Percentiles rank a stretch among this genome's conserved stretches.
phyloP scores from a whole-genome alignment of 2,113 vertebrate species.

The Felis chaus region DNA sequence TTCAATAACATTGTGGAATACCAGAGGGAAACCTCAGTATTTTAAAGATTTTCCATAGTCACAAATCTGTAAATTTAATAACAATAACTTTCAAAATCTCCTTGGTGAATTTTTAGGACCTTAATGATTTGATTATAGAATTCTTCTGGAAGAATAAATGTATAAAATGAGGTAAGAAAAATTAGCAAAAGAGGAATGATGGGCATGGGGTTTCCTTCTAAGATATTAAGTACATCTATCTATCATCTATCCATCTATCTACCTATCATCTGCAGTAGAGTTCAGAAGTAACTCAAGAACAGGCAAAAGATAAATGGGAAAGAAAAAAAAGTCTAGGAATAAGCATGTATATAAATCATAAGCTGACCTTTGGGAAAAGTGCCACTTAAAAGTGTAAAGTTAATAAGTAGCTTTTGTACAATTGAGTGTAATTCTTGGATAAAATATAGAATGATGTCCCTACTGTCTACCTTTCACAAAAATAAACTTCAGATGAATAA shows the following conservation, averaged over 20 bases:
- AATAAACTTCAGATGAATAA: neutral
- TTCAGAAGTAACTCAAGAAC: neutral
- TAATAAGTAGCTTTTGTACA: neutral
- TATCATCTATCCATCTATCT: neutral
- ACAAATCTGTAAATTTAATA: neutral
- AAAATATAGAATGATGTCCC: neutral
- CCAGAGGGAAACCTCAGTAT: neutral
- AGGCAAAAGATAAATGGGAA: neutral
- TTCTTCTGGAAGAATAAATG: neutral
- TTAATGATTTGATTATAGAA: neutral
- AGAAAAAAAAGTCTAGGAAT: neutral
- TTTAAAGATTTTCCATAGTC: neutral
- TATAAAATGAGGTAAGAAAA: neutral
- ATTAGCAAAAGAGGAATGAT: neutral
- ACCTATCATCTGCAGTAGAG: neutral
- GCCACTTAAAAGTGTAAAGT: neutral
- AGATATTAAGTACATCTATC: neutral
- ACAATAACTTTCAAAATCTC: neutral
- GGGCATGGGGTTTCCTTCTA: neutral
- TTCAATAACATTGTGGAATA: neutral
- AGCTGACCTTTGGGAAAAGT: neutral
- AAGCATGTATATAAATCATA: neutral
- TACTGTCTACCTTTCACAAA: neutral
- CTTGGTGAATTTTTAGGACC: neutral
- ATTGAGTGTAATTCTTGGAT: neutral